Percentiles rank a stretch among this genome's conserved stretches.
phyloP scores from a whole-genome alignment of 2,888 invertebrate species.

The Troides aeacus region DNA sequence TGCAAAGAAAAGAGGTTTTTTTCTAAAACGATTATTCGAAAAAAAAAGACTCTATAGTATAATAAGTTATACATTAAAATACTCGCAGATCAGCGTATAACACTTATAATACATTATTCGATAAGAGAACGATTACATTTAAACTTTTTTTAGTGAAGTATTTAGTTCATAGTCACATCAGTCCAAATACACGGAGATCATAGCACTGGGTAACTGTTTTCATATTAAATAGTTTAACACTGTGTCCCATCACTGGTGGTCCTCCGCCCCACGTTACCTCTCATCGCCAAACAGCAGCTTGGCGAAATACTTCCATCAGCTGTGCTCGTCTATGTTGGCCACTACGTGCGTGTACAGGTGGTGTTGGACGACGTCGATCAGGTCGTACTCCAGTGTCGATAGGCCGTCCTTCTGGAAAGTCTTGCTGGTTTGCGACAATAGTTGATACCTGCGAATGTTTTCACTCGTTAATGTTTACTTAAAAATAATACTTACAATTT shows the following conservation, averaged over 20 bases:
- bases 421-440: conserved; percentile 90
- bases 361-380: conserved; percentile 83
- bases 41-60: no score
- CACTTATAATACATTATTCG: no score
- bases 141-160: not conserved
- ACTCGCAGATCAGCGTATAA: no score
- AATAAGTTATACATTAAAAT: no score
- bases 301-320: conserved; percentile 84
- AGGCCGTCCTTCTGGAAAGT: conserved; percentile 92
- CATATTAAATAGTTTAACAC: conserved; percentile 5
- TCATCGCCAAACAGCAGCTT: conserved; percentile 77
- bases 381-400: conserved; percentile 89
- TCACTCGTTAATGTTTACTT: not conserved
- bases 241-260: conserved; percentile 7
- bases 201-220: conserved; percentile 23
- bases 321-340: conserved; percentile 86
- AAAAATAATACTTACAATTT: no score
- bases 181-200: conserved; percentile 10
- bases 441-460: conserved; percentile 85
- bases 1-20: no score
- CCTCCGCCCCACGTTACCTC: conserved; percentile 47
- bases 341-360: conserved; percentile 91
- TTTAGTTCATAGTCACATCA: not conserved
- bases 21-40: no score
- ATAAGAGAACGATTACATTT: no score